These are phyloP conservation scores for Cryptoblepharus egeriae DNA, from an alignment of 2,797 vertebrate species.

Conservation along the genomic window DNA sequence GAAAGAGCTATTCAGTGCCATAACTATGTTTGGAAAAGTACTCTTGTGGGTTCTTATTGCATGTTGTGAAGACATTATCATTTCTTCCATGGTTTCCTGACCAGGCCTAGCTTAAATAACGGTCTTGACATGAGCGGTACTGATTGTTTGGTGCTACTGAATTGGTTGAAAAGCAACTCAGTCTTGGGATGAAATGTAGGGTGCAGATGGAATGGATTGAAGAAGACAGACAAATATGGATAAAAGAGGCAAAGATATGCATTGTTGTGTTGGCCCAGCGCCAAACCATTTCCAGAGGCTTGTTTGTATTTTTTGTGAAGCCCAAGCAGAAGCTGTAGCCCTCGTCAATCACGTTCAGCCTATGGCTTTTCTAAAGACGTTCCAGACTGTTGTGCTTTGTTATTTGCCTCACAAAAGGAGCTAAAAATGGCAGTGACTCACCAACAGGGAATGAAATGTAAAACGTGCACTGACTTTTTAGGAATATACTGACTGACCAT, in stretches of 20 bases:
- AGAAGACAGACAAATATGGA: background rate
- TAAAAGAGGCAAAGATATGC: background rate
- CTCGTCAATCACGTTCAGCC: background rate
- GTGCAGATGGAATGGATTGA: background rate
- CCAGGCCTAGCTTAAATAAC: background rate
- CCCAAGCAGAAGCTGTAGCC: slow-evolving; percentile 24
- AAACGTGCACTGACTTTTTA: slow-evolving; percentile 27
- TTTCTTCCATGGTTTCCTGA: background rate
- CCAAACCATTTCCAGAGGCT: slow-evolving; percentile 21
- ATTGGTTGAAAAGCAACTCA: background rate
- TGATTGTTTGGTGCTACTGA: background rate
- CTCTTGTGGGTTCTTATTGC: background rate
- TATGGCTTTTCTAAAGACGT: slow-evolving; percentile 35
- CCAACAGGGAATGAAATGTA: slow-evolving; percentile 29
- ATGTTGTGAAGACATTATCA: background rate
- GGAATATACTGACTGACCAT: slow-evolving; percentile 12
- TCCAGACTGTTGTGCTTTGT: slow-evolving; percentile 12
- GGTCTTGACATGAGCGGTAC: background rate
- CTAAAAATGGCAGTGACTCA: background rate
- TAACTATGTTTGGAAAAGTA: background rate
- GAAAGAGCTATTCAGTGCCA: background rate
- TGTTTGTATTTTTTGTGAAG: slow-evolving; percentile 37
- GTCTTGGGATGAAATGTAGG: background rate
- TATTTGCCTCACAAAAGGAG: slow-evolving; percentile 13
- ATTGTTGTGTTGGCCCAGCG: background rate